Base-by-base conservation (phyloP, 2,888 invertebrate genomes). In the Himalopsyche tibetana region DNA sequence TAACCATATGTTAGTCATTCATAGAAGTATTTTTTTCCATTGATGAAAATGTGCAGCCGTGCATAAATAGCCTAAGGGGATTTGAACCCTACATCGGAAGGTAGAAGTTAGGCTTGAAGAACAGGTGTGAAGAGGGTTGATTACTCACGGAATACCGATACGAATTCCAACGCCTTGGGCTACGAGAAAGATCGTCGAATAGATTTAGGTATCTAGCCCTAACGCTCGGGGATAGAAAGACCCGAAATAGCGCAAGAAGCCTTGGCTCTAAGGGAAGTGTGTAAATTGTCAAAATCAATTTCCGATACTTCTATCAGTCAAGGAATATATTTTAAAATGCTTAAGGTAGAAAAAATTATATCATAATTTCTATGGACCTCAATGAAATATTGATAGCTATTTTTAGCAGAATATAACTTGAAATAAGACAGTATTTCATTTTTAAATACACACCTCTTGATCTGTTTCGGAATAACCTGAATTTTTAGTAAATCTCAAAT, bases 41-140 rank as follows among this genome's bases (percentile, higher is more conserved):
- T 88, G 88, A 88, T 88, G 86, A 86, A 88, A 88, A 86, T 86
- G 88, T 82, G 88, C 88, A 88, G 80, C 81, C 88, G 86, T 87
- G 88, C 88, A 87, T 88, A 84, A 85, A 87, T 55, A 55, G 63
- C 85, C 83, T 19, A 55, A 36, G 42, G 56, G 82, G 82, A 80
- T 38, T 84, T 86, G 83, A 79, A 84, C 86, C 84, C 83, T 83
- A 55, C 63, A 63, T 55, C 40, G 56, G 74, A 80, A 83, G 80
- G 83, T 40, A 83, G 80, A 86, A 86, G 80, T 80, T 51, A 55
- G 56, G 56, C 55, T 36, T 74, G 40, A 81, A 83, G 85, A 87
- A 69, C 87, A 87, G 87, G 87, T 87, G 87, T 84, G 84, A 84
- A 85, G 82, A 84, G 87, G 85, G 84, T 81, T 81, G 83, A 82